Percentiles rank a stretch among this genome's conserved stretches.
phyloP scores from a whole-genome alignment of 2,888 invertebrate genomes.

The Tupiocoris notatus region DNA sequence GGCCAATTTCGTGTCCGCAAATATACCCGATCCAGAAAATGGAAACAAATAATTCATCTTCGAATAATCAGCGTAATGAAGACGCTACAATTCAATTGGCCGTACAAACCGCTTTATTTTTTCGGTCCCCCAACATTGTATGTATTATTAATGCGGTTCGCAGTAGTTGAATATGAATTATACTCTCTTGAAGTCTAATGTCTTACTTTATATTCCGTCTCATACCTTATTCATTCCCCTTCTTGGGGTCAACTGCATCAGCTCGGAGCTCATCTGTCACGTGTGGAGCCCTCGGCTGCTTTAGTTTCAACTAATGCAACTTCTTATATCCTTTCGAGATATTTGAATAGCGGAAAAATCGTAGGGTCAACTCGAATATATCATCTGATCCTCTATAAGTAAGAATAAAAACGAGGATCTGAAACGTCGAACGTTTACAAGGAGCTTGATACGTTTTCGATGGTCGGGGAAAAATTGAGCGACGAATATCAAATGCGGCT shows the following conservation, averaged over 20 bases:
- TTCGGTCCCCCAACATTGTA: neutral
- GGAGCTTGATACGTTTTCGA: no score
- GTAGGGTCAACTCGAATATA: neutral
- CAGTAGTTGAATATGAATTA: slow-evolving; percentile 40
- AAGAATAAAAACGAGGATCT: no score
- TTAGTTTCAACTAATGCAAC: slow-evolving; percentile 34
- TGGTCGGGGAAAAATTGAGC: no score
- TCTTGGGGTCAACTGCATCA: slow-evolving; percentile 41
- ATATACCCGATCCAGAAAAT: no score
- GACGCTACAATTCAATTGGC: neutral
- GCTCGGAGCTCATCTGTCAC: slow-evolving; percentile 38
- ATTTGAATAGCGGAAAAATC: slow-evolving; percentile 19
- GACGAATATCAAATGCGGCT: no score
- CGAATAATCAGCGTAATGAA: no score
- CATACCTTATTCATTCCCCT: slow-evolving; percentile 42
- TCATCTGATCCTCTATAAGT: neutral
- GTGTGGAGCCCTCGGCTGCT: slow-evolving; percentile 19
- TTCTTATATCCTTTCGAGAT: slow-evolving; percentile 26
- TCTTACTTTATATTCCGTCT: slow-evolving; percentile 41
- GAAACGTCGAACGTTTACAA: no score
- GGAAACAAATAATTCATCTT: no score
- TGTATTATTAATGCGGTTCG: slow-evolving; percentile 40
- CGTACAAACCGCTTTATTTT: neutral
- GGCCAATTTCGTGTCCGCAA: no score
- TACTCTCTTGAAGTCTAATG: slow-evolving; percentile 38